A percentile compares a stretch with the other conserved stretches of the same genome.
phyloP scores from a whole-genome alignment of 1,140 invertebrate species.

The Frieseomelitta varia region DNA sequence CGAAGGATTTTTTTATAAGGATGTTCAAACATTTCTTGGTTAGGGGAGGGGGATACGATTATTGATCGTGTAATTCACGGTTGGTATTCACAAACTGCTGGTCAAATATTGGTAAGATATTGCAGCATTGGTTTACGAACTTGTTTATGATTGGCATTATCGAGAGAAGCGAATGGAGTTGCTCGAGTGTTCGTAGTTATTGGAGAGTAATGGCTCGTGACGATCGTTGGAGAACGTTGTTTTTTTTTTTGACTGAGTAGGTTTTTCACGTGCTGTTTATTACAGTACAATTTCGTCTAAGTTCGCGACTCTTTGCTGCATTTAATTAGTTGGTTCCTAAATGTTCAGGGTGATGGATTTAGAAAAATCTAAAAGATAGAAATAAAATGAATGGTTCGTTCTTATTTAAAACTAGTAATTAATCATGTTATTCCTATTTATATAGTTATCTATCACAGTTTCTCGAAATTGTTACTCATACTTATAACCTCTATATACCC shows the following conservation, averaged over 20 bases:
- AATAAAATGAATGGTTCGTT: too few species aligned
- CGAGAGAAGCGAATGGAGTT: background rate
- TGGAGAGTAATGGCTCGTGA: background rate
- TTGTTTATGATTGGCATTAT: background rate
- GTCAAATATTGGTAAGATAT: too few species aligned
- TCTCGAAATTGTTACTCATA: too few species aligned
- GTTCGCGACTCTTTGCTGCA: background rate
- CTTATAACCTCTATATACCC: too few species aligned
- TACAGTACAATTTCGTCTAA: too few species aligned
- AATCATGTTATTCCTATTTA: too few species aligned
- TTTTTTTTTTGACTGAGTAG: background rate
- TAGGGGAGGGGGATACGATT: background rate
- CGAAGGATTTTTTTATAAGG: too few species aligned
- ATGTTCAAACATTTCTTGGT: background rate
- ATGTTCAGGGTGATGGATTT: background rate
- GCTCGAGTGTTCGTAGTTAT: background rate
- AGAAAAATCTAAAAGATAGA: background rate
- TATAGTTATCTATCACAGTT: too few species aligned
- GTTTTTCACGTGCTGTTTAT: too few species aligned
- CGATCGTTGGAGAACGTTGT: background rate
- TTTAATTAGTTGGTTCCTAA: background rate
- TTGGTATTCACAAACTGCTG: background rate
- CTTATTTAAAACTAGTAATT: too few species aligned
- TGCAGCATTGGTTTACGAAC: slow-evolving; percentile 11
- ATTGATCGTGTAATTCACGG: background rate